phyloP scores from a whole-genome alignment of 2,113 vertebrate genomes.

The Colinus virginianus region DNA sequence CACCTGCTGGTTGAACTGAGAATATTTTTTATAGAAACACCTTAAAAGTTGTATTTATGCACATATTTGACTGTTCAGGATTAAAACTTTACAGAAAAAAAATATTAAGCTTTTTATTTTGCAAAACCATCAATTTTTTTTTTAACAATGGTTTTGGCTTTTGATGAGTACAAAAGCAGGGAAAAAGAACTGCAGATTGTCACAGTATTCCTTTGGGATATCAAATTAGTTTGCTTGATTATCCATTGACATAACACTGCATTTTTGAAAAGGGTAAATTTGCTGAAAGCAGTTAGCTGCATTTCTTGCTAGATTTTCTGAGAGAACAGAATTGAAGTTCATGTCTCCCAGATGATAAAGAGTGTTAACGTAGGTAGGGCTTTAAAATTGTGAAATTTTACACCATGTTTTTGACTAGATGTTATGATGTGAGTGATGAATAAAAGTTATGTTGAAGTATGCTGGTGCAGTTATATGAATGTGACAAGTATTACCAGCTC shows the following conservation, averaged over 20 bases:
- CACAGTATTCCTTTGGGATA: not conserved
- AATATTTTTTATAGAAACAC: not conserved
- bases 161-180: not conserved
- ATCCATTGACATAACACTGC: not conserved
- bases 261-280: not conserved
- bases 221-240: not conserved
- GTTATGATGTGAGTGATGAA: fast-evolving
- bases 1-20: not conserved
- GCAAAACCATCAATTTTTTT: not conserved
- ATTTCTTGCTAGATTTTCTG: not conserved
- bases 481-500: not conserved
- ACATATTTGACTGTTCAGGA: not conserved
- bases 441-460: not conserved
- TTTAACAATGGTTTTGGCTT: not conserved
- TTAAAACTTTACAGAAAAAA: not conserved
- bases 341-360: not conserved
- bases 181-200: not conserved
- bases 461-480: not conserved
- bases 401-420: not conserved
- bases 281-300: not conserved
- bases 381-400: not conserved
- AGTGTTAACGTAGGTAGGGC: not conserved
- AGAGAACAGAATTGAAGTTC: not conserved
- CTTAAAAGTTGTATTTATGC: not conserved
- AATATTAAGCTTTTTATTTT: not conserved